Evolutionary conservation across 2,888 invertebrate genomes (phyloP).

Genomic region (Tineola bisselliella): DNA sequence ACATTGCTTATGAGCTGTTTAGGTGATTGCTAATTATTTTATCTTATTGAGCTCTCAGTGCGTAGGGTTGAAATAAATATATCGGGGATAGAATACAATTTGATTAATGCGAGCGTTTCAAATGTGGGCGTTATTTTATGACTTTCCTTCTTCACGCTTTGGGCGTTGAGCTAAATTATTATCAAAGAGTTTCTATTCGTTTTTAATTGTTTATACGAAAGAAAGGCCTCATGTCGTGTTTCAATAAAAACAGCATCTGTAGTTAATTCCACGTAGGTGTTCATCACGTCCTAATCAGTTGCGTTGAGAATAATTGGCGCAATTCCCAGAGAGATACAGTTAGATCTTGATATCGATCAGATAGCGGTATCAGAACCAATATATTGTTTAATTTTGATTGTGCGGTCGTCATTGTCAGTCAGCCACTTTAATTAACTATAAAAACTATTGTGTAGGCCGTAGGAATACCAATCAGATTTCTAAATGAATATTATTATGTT

Average conservation of each 20-base stretch:
- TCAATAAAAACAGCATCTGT: conserved; percentile 21
- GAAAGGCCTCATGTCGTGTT: no score
- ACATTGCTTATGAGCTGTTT: conserved; percentile 17
- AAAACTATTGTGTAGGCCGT: not conserved
- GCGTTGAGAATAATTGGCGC: conserved; percentile 37
- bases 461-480: no score
- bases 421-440: not conserved
- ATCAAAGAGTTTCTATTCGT: not conserved
- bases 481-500: no score
- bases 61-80: not conserved
- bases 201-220: no score
- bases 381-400: conserved; percentile 4
- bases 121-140: not conserved
- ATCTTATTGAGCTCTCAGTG: conserved; percentile 14
- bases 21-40: conserved; percentile 34
- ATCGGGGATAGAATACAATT: not conserved
- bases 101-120: not conserved
- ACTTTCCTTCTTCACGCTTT: no score
- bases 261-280: conserved; percentile 6
- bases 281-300: not conserved
- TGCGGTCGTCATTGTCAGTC: not conserved
- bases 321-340: conserved; percentile 34
- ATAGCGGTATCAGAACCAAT: conserved; percentile 4
- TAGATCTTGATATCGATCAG: conserved; percentile 4
- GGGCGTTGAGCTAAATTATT: not conserved